Evolutionary conservation across 37 sponge, comb jelly and placozoan species (phyloP), one percentile per base, ranked within the genome.

Genomic region (Corticium candelabrum): DNA sequence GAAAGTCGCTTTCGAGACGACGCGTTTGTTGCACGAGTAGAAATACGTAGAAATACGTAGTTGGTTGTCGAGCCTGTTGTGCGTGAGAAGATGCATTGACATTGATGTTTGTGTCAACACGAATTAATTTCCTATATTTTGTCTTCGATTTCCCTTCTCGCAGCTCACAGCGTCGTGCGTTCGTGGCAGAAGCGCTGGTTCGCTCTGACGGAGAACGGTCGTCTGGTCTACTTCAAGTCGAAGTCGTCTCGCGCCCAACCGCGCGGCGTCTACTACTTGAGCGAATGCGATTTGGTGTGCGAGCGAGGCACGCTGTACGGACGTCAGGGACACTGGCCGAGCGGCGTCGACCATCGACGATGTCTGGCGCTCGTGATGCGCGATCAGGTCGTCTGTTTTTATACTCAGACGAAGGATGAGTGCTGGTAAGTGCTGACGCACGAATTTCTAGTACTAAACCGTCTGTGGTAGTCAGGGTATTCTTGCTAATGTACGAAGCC

Each of bases 391-490:
- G 62, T 50, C 21, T 50, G 62, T 50, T 21, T 50, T 50, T 50
- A 50, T 21, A 21, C 62, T 11, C 62, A 50, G 21, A 50, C 62
- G 62, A 50, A 50, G 21, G 62, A 50, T 11, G 62, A 50, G 62
- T 50, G 62, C 21, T 50, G 62, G 62, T 50, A 50, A 50, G 62
- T n/a, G n/a, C n/a, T n/a, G n/a, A n/a, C n/a, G n/a, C n/a, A n/a
- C n/a, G n/a, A n/a, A n/a, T n/a, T n/a, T n/a, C n/a, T n/a, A n/a
- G n/a, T n/a, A n/a, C n/a, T n/a, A n/a, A n/a, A n/a, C n/a, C n/a
- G n/a, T n/a, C n/a, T n/a, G n/a, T n/a, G n/a, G n/a, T n/a, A n/a
- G n/a, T n/a, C n/a, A n/a, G n/a, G n/a, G n/a, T n/a, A n/a, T n/a
- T n/a, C n/a, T n/a, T n/a, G n/a, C n/a, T n/a, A n/a, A n/a, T n/a